Evolutionary conservation across 2,888 invertebrate genomes (phyloP), one percentile per base, ranked within the genome.

Genomic region (Automeris io): DNA sequence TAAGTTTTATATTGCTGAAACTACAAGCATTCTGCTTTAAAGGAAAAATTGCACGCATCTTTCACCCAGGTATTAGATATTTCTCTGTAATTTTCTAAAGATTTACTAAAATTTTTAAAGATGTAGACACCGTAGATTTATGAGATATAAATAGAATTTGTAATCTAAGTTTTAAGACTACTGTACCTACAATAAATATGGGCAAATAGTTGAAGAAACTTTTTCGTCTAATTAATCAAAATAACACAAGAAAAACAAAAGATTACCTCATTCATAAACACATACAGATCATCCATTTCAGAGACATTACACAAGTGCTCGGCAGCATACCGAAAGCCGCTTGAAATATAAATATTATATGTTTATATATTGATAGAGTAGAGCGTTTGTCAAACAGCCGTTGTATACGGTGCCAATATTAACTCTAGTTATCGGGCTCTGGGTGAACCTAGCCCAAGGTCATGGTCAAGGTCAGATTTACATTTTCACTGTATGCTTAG

Each of bases 311-410:
- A 79, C 78, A 80, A 78, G 70, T 74, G 71, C 62, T 57, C 39
- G 46, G 62, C 60, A 63, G 63, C 61, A 64, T 54, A 68, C 74
- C 70, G 65, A 78, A 77, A 78, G 71, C 29, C 67, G 72, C 65
- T 68, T 70, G 73, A 80, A 80, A 83, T 80, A 85, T 83, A 85
- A 85, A 86, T 82, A 85, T 83, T 80, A 74, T 80, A 74, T 85
- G 83, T 86, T 81, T 85, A 85, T 83, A 83, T 85, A 85, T 86
- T 86, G 85, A 85, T 85, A 86, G 79, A 83, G 82, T 66, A 62
- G 72, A 83, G 79, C 81, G 82, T 69, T 77, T 71, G 71, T 76
- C 85, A 86, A 85, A 86, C 83, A 82, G 58, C 19, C 51, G 57
- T 63, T 61, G 80, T 79, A 68, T 78, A 68, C 73, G 79, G 54